Percentiles rank a stretch among this genome's conserved stretches.
Conservation (phyloP, 1,140 invertebrate genomes). For the Drosophila nebulosa region DNA sequence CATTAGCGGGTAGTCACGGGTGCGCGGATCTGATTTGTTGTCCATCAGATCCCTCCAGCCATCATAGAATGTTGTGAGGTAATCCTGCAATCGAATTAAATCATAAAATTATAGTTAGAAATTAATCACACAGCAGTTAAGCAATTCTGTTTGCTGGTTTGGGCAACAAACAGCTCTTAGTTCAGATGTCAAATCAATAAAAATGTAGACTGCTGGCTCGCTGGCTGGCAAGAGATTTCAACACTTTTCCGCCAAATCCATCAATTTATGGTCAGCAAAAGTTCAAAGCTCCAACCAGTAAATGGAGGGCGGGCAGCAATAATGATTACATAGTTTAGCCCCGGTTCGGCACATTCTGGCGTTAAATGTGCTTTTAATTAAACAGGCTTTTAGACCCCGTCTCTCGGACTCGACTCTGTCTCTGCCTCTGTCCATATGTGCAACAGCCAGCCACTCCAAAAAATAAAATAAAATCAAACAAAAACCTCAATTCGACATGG, state of each 20-base stretch:
- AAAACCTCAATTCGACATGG: constrained; percentile 21
- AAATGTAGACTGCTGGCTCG: constrained; percentile 3
- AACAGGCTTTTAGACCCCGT: not conserved
- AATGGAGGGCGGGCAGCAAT: constrained; percentile 20
- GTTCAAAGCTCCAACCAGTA: constrained; percentile 9
- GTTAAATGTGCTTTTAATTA: constrained; percentile 44
- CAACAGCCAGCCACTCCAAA: constrained; percentile 15
- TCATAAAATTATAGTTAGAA: constrained; percentile 2
- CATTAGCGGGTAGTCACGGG: constrained; percentile 92
- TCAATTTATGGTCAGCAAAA: constrained; percentile 6
- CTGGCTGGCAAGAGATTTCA: constrained; percentile 20
- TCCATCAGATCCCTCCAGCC: constrained; percentile 87
- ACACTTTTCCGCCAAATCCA: constrained; percentile 18
- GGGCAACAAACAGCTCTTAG: constrained; percentile 10
- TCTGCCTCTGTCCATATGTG: constrained; percentile 26
- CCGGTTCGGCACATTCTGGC: not conserved
- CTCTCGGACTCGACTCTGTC: not conserved
- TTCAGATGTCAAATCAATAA: constrained; percentile 70
- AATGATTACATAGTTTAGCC: constrained; percentile 19
- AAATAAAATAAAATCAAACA: not conserved
- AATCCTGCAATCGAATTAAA: constrained; percentile 55
- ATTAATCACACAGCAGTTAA: constrained; percentile 23
- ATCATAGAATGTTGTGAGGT: constrained; percentile 82
- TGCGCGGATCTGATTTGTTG: constrained; percentile 90
- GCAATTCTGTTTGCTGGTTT: constrained; percentile 11